phyloP scores from a whole-genome alignment of 2,113 vertebrate genomes.

The Muntiacus muntjak region DNA sequence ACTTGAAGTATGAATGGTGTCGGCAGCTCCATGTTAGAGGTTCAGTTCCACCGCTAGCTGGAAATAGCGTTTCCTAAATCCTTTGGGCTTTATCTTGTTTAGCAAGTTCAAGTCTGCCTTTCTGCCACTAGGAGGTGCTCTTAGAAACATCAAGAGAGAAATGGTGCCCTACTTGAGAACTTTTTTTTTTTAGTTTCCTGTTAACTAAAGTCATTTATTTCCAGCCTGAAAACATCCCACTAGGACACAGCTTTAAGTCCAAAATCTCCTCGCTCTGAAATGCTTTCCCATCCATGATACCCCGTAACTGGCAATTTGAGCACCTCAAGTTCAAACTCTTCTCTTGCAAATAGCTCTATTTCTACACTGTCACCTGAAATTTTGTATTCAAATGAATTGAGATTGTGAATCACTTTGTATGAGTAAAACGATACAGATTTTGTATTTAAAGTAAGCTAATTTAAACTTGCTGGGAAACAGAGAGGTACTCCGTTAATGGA shows the following conservation, averaged over 20 bases:
- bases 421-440: not conserved
- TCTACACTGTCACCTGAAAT: not conserved
- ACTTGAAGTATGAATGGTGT: not conserved
- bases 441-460: slow-evolving; percentile 33
- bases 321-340: not conserved
- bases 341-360: not conserved
- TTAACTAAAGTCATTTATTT: not conserved
- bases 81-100: not conserved
- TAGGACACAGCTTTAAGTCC: not conserved
- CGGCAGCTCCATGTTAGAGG: not conserved
- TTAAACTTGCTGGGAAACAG: not conserved
- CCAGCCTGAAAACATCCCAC: not conserved
- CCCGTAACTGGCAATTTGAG: not conserved
- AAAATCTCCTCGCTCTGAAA: not conserved
- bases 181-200: not conserved
- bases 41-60: not conserved
- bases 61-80: not conserved
- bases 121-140: not conserved
- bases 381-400: not conserved
- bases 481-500: not conserved
- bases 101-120: not conserved
- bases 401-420: slow-evolving; percentile 5
- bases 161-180: not conserved
- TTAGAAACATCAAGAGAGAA: not conserved
- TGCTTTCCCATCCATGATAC: not conserved